Base-by-base conservation (phyloP, 1,140 invertebrate species). In the Lycorma delicatula region DNA sequence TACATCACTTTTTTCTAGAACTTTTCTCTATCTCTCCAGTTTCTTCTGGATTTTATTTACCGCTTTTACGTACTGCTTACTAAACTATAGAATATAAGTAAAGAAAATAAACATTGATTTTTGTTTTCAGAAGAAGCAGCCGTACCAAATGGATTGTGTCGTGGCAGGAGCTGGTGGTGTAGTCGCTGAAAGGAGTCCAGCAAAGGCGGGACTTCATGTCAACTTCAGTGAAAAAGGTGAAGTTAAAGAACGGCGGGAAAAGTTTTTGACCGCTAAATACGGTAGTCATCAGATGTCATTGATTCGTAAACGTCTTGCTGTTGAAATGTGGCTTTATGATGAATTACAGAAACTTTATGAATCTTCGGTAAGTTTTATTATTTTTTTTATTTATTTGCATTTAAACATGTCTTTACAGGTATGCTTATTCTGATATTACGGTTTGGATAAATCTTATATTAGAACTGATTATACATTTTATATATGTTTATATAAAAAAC, bases 261-360 rank as follows among this genome's bases (percentile, higher is more conserved):
- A 95, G 74, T 97, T 96, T 74, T 81, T 97, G 59, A 97, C 93
- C 28, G 93, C 93, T 60, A 97, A 97, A 72, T 97, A 97, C 69
- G 93, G 93, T 54, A 88, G 88, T 61, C 93, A 97, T 77, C 93
- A 97, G 77, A 97, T 97, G 93, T 90, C 85, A 66, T 81, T 97
- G 60, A 97, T 97, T 67, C 82, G 93, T 63, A 97, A 97, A 75
- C 78, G 93, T 69, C 77, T 97, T 56, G 86, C 88, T 11, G 93
- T 97, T 9, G 94, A 97, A 75, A 95, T 97, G 89, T 97, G 93
- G 93, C 81, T 97, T 38, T 96, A 93, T 72, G 93, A 97, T 69
- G 87, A 95, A 72, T 79, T 97, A 57, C 89, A 93, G 72, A 87
- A 89, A 68, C 78, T 97, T 31, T 95, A 93, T 69, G 86, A 89